phyloP scores from a whole-genome alignment of 2,888 invertebrate genomes.

The Gortyna flavago region DNA sequence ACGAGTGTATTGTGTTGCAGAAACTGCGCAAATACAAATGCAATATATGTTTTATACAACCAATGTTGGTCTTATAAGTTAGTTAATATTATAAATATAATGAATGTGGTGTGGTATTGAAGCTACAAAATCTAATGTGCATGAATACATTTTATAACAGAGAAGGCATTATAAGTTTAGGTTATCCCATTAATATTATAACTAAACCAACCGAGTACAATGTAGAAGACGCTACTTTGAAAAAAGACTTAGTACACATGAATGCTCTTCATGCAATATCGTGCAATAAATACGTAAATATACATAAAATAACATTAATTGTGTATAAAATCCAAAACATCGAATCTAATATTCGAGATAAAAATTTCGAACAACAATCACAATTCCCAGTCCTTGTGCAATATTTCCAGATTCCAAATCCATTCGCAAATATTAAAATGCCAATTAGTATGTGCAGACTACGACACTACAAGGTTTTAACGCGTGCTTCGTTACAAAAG shows the following conservation, averaged over 20 bases:
- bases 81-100: conserved; percentile 45
- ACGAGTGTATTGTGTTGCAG: conserved; percentile 89
- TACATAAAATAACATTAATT: conserved; percentile 62
- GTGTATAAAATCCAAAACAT: conserved; percentile 63
- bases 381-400: conserved; percentile 73
- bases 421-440: conserved; percentile 81
- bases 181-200: conserved; percentile 11
- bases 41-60: conserved; percentile 69
- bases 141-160: conserved; percentile 47
- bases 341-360: conserved; percentile 66
- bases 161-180: conserved; percentile 21
- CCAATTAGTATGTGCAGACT: conserved; percentile 89
- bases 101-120: conserved; percentile 45
- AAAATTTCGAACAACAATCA: conserved; percentile 68
- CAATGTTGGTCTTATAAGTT: conserved; percentile 69
- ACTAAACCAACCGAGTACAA: conserved; percentile 39
- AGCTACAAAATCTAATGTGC: conserved; percentile 57
- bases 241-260: conserved; percentile 31
- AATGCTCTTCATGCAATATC: conserved; percentile 52
- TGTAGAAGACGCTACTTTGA: conserved; percentile 40
- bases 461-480: conserved; percentile 81
- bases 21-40: conserved; percentile 86
- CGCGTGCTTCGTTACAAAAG: conserved; percentile 88
- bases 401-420: conserved; percentile 73
- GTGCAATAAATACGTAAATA: conserved; percentile 62